Evolutionary conservation across 2,888 invertebrate species (phyloP), one percentile per base, ranked within the genome.

Genomic region (Lepidochrysops patricia): DNA sequence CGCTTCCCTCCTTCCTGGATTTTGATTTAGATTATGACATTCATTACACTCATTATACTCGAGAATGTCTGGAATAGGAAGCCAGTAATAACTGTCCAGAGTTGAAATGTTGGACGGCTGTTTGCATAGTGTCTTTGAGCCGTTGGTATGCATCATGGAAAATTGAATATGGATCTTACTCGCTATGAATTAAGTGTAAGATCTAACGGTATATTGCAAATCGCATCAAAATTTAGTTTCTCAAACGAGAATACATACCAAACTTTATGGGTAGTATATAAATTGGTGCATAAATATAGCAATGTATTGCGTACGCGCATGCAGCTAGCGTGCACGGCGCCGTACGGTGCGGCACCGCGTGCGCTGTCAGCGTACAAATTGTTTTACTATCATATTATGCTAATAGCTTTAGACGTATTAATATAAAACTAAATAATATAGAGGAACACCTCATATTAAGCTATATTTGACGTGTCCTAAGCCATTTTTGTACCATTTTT

Each of bases 281-380:
- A 37, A 37, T 7, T 7, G 7, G 15, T 3, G 15, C 15, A 15
- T 37, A 37, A 15, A 37, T 49, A n/a, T n/a, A n/a, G n/a, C n/a
- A n/a, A n/a, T n/a, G n/a, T n/a, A 15, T 25, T 15, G 7, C 26
- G 43, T 37, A 13, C 52, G 35, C 57, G 29, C 27, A 49, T 49
- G 26, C 49, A 29, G 49, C 57, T 56, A 59, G 57, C 62, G 50
- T 15, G 13, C 35, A 37, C 35, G 15, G 15, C 37, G 37, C 15
- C 37, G 15, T 13, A 37, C 35, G 15, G 15, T 15, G 37, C 15
- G 15, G 15, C 37, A 15, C 37, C 43, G 57, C 58, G 54, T 60
- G 26, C 25, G 13, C 26, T 50, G 50, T 50, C 50, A 50, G 50
- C 25, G 50, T 15, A 37, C 37, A 37, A 37, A 37, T 37, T 37